Evolutionary conservation across 2,113 vertebrate genomes (phyloP), one percentile per base, ranked within the genome.

Genomic region (Tangachromis dhanisi): DNA sequence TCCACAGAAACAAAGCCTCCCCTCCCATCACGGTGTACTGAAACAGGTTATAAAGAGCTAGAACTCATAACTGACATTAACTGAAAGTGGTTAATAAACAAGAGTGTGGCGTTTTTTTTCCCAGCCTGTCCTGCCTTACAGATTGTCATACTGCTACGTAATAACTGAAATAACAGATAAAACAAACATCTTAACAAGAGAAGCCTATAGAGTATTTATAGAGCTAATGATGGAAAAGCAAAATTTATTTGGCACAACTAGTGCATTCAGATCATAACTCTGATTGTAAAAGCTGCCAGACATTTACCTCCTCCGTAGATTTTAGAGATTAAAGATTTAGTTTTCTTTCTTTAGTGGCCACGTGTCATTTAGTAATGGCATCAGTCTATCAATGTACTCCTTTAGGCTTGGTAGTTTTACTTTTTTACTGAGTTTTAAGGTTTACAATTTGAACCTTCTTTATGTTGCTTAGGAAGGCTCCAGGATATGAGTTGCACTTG

Each of bases 361-460:
- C 4, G 7, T 14, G 21, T 11, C 68, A 73, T 73, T 73, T 26
- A 11, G 8, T 17, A 45, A 4, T 29, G 14, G 6, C 13, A 26
- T 17, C 38, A 73, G 13, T 26, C 12, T 24, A 16, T 73, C 66
- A 73, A 26, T 16, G 66, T 26, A 73, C 38, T 42, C n/a, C 11
- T 68, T 40, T 3, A 26, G 40, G 21, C 21, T 73, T 73, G 13
- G 66, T 24, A 6, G 66, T 71, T 71, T 71, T 13, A 9, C 14
- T 24, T 71, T 45, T 45, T 45, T 26, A 16, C 13, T 73, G 38
- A 42, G 13, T 45, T 24, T 73, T 42, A 26, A 45, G 21, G 38
- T 45, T 73, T 45, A 16, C 38, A 76, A 47, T 47, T 45, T 76
- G 71, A 76, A 47, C 71, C 14, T 26, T 76, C 40, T 76, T 76